Base-by-base conservation (phyloP, 2,113 vertebrate genomes). In the Urocitellus parryii region DNA sequence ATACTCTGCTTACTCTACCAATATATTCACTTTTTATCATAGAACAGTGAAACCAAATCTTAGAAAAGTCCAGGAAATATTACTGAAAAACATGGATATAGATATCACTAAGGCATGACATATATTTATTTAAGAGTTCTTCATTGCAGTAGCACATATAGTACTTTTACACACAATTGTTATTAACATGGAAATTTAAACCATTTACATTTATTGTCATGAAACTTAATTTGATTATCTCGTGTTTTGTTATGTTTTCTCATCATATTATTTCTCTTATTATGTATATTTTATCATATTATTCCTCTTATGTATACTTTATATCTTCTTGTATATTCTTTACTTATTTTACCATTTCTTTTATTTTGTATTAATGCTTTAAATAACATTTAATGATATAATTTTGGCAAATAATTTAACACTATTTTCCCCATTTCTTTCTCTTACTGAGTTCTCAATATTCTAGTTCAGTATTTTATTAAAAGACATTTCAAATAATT, bases 171-270 rank as follows among this genome's bases (percentile, higher is more conserved):
- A 61, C 6, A 84, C 1, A 53, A 48, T 92, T 82, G 10, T 16
- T 51, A 58, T 87, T 68, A 76, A 81, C 68, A 48, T 82, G 34
- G 37, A 78, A 77, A 82, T 77, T 63, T 76, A 63, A 91, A 37
- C 20, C 27, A 88, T 83, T 91, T 78, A 94, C 18, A 72, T 83
- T 91, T 88, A 87, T 76, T 77, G 3, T 63, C 25, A n/a, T 88
- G 39, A 77, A 5, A 3, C 53, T 53, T 84, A 12, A 37, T 85
- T 65, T 37, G 4, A 17, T 67, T 90, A 4, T 79, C 51, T 83
- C 20, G 12, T 56, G 24, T 63, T 72, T 90, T 73, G 37, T 67
- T 79, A 61, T 61, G 18, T 2, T 79, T 90, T 80, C 73, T 68
- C 85, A 2, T 2, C 48, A 45, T 56, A 24, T 51, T 83, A 51